These are phyloP conservation scores for Megamerina dolium DNA, from an alignment of 2,888 invertebrate genomes.

Conservation along the genomic window DNA sequence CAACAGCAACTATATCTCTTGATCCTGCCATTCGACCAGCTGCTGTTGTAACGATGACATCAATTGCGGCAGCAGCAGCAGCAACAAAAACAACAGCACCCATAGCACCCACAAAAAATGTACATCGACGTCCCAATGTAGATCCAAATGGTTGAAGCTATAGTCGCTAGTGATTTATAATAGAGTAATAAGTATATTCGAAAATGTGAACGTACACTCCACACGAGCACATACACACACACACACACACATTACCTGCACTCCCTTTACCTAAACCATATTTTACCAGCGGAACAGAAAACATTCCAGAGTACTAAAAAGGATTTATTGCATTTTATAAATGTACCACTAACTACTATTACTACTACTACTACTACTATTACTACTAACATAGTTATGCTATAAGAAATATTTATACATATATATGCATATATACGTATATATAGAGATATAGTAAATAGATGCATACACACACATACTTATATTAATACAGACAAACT, in stretches of 20 bases:
- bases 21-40: slow-evolving; percentile 39
- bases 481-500: background rate
- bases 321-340: slow-evolving; percentile 38
- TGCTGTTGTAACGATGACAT: slow-evolving; percentile 11
- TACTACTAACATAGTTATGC: no score
- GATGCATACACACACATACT: slow-evolving; percentile 6
- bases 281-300: no score
- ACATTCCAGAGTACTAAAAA: slow-evolving; percentile 15
- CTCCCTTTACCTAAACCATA: no score
- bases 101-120: slow-evolving; percentile 25
- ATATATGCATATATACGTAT: slow-evolving; percentile 2
- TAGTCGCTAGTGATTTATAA: no score
- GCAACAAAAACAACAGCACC: slow-evolving; percentile 23
- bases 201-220: no score
- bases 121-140: slow-evolving; percentile 44
- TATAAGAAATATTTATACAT: no score
- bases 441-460: no score
- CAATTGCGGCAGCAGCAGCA: slow-evolving; percentile 12
- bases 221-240: no score
- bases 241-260: no score
- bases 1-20: slow-evolving; percentile 31
- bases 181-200: no score
- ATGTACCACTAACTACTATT: slow-evolving; percentile 26
- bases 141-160: slow-evolving; percentile 47
- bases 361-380: no score